Evolutionary conservation across 2,113 vertebrate species (phyloP).

Genomic region (Danio rerio): GRCz12tu NC_133188.1:1628001-1628500

Average conservation of each 20-base stretch:
- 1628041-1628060: constrained; percentile 88
- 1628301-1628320: constrained; percentile 78
- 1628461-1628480: constrained; percentile 75
- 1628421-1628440: constrained; percentile 71
- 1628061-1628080: constrained; percentile 78
- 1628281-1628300: constrained; percentile 76
- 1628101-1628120: constrained; percentile 96
- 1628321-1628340: constrained; percentile 76
- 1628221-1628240: constrained; percentile 88
- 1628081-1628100: constrained; percentile 81
- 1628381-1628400: constrained; percentile 71
- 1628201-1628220: constrained; percentile 73
- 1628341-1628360: constrained; percentile 78
- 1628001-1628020: constrained; percentile 88
- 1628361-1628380: constrained; percentile 69
- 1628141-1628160: constrained; percentile 80
- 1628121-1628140: constrained; percentile 82
- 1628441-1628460: constrained; percentile 69
- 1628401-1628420: constrained; percentile 33
- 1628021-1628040: constrained; percentile 98
- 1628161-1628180: constrained; percentile 66
- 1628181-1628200: constrained; percentile 82
- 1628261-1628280: constrained; percentile 73
- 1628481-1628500: constrained; percentile 69
- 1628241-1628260: constrained; percentile 77